Percentiles rank a stretch among this genome's conserved stretches.
Evolutionary conservation across 2,113 vertebrate species (phyloP).

Genomic region (Halcyon senegalensis): DNA sequence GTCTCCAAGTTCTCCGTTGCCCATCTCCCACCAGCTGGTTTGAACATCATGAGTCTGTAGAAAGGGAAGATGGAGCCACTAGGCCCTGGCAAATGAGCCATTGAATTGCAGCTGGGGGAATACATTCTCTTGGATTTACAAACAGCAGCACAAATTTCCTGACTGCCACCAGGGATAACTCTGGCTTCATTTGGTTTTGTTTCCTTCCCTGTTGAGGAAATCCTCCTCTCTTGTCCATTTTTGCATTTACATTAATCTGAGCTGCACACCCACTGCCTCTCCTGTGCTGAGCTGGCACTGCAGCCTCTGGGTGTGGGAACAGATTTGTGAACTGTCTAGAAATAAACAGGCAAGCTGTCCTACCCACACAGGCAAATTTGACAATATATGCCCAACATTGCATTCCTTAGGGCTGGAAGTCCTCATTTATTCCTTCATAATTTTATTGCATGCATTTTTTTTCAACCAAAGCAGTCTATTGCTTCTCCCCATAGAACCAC

Average conservation of each 20-base stretch:
- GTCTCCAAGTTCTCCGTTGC: background rate
- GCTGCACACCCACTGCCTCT: background rate
- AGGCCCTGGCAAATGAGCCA: background rate
- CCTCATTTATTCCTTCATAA: background rate
- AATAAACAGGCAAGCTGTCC: background rate
- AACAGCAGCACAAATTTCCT: background rate
- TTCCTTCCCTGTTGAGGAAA: background rate
- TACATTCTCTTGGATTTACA: background rate
- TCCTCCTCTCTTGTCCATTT: background rate
- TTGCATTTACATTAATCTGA: background rate
- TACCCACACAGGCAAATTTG: background rate
- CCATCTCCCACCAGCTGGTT: fast-evolving
- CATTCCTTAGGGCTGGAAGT: constrained; percentile 24
- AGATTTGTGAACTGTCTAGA: background rate
- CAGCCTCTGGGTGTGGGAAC: background rate
- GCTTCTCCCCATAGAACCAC: background rate
- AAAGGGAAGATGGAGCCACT: background rate
- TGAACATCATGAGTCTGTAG: background rate
- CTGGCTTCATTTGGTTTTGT: background rate
- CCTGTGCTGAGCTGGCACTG: background rate
- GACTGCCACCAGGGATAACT: background rate
- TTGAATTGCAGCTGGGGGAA: background rate
- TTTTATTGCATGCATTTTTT: background rate
- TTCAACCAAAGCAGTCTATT: background rate
- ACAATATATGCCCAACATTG: background rate